Evolutionary conservation across 1,140 invertebrate species (phyloP).

Genomic region (Leptoteleia sp.): DNA sequence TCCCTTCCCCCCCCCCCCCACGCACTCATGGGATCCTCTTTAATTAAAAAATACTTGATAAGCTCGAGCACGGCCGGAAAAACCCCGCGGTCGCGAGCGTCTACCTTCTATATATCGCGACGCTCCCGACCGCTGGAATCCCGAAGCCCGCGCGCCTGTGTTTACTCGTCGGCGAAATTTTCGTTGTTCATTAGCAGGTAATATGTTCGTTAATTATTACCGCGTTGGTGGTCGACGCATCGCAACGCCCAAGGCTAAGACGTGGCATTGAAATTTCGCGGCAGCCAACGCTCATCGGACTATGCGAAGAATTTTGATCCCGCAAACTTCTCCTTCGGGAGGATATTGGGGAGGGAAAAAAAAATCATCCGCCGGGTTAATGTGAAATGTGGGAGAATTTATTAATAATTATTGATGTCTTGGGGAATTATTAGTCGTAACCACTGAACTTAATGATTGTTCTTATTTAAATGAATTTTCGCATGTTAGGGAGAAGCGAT

Average conservation of each 20-base stretch:
- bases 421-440: too few relatives aligned
- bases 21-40: constrained; percentile 66
- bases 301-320: too few relatives aligned
- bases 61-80: constrained; percentile 42
- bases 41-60: constrained; percentile 71
- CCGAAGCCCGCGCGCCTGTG: too few relatives aligned
- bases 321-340: too few relatives aligned
- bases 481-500: too few relatives aligned
- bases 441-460: too few relatives aligned
- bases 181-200: not conserved
- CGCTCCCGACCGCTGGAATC: constrained; percentile 65
- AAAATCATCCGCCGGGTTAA: too few relatives aligned
- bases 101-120: constrained; percentile 60
- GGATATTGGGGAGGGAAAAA: too few relatives aligned
- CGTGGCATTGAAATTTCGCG: not conserved
- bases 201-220: constrained; percentile 5
- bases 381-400: too few relatives aligned
- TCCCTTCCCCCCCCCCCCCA: constrained; percentile 27
- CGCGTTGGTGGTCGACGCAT: not conserved
- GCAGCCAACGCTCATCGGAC: not conserved
- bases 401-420: too few relatives aligned
- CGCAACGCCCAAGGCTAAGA: too few relatives aligned
- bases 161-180: constrained; percentile 10
- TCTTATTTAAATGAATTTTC: too few relatives aligned
- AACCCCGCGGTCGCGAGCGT: constrained; percentile 59